Percentiles rank a stretch among this genome's conserved stretches.
These are phyloP conservation scores for Tinea pellionella DNA, from an alignment of 2,888 invertebrate species.

Conservation along the genomic window DNA sequence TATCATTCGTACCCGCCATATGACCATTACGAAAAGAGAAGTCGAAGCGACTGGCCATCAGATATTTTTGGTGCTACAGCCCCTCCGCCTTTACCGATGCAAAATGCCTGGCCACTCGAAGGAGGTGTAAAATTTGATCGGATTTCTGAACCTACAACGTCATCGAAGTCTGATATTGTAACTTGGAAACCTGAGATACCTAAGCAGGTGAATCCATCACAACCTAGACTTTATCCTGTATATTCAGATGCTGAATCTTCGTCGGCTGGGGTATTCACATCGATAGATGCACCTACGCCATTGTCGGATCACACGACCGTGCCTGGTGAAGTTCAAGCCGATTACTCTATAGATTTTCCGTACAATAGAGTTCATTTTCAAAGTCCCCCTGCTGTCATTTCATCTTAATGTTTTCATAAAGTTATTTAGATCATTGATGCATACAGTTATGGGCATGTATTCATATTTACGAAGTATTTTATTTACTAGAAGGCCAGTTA, in stretches of 20 bases:
- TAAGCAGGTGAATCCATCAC: constrained; percentile 29
- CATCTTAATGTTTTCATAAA: constrained; percentile 51
- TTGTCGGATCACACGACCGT: constrained; percentile 44
- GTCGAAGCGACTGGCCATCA: constrained; percentile 41
- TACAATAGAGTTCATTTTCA: constrained; percentile 63
- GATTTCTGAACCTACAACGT: constrained; percentile 21
- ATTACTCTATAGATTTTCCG: constrained; percentile 57
- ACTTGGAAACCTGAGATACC: constrained; percentile 34
- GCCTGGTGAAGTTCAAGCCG: constrained; percentile 59
- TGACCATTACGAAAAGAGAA: constrained; percentile 57
- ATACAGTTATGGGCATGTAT: constrained; percentile 38
- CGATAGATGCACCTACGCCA: constrained; percentile 39
- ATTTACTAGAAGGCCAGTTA: constrained; percentile 43
- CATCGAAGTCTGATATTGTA: constrained; percentile 21
- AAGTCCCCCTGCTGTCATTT: constrained; percentile 62
- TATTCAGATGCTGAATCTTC: constrained; percentile 30
- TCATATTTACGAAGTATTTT: constrained; percentile 42
- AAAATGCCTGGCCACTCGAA: constrained; percentile 30
- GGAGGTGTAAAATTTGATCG: constrained; percentile 38
- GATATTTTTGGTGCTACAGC: constrained; percentile 41
- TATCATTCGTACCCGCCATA: constrained; percentile 71
- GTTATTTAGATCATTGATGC: constrained; percentile 39
- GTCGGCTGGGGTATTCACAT: constrained; percentile 28
- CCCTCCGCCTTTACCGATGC: constrained; percentile 31
- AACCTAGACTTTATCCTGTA: constrained; percentile 41